Evolutionary conservation across 23 tunicate species (phyloP).

Genomic region (Trididemnum nubilum): DNA sequence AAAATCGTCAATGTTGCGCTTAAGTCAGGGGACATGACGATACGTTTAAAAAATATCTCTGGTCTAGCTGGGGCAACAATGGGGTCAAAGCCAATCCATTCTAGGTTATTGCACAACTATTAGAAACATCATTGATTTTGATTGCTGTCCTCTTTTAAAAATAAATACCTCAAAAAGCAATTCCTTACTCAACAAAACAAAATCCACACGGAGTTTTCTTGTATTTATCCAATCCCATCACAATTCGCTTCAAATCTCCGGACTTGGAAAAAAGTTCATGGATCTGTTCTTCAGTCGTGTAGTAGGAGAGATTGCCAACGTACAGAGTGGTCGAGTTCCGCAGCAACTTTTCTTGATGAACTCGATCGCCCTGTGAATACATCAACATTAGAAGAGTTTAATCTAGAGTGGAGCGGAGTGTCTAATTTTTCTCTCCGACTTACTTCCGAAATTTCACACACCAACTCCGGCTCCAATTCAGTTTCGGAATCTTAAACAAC

Average conservation of each 20-base stretch:
- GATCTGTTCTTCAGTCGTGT: constrained; percentile 98
- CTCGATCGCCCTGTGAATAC: constrained; percentile 48
- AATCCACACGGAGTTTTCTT: constrained; percentile 99
- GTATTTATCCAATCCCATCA: constrained; percentile 97
- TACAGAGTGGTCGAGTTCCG: constrained; percentile 64
- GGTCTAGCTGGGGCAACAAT: too few relatives aligned
- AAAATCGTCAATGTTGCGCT: too few relatives aligned
- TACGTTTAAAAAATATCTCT: too few relatives aligned
- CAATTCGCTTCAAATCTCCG: constrained; percentile 95
- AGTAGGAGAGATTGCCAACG: constrained; percentile 96
- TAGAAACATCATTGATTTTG: too few relatives aligned
- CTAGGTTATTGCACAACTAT: too few relatives aligned
- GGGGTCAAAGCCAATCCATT: too few relatives aligned
- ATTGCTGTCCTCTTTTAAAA: too few relatives aligned
- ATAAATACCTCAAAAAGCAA: too few relatives aligned
- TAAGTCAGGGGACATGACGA: too few relatives aligned
- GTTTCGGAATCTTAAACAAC: too few relatives aligned
- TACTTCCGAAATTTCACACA: neutral
- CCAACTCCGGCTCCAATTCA: too few relatives aligned
- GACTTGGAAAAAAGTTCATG: constrained; percentile 97
- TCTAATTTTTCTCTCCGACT: neutral
- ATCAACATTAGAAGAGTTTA: neutral
- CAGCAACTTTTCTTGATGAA: constrained; percentile 73
- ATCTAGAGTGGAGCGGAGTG: neutral
- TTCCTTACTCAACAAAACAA: constrained; percentile 97